Percentiles rank a stretch among this genome's conserved stretches.
Conservation (phyloP, 2,888 invertebrate genomes). For the Rhagonycha lutea region DNA sequence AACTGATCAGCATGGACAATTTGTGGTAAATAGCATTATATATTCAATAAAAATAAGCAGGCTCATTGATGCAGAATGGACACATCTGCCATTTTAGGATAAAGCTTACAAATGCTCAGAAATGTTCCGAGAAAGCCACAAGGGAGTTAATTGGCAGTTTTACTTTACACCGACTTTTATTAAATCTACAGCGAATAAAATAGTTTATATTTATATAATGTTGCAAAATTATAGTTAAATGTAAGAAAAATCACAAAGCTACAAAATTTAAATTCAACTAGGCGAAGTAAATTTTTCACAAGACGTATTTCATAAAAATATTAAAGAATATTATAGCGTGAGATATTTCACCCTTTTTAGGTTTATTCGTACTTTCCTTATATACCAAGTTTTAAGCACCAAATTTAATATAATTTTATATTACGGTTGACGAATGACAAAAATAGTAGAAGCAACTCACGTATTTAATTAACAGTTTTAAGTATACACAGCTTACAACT, state of each 20-base stretch:
- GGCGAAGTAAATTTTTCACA: neutral
- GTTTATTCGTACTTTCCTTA: neutral
- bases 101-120: conserved; percentile 22
- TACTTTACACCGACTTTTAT: neutral
- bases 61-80: conserved; percentile 21
- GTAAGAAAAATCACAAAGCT: neutral
- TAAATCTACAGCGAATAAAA: neutral
- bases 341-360: neutral
- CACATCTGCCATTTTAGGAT: conserved; percentile 25
- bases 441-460: conserved; percentile 24
- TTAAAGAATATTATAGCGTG: neutral
- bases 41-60: conserved; percentile 26
- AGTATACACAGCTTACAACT: conserved; percentile 6
- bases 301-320: no score
- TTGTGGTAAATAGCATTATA: conserved; percentile 21
- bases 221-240: neutral
- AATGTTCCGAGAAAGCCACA: conserved; percentile 14
- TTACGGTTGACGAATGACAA: conserved; percentile 23
- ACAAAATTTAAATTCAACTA: neutral
- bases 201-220: neutral
- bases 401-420: neutral
- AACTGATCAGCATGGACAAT: neutral
- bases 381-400: neutral
- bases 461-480: conserved; percentile 26
- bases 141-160: conserved; percentile 9